Percentiles rank a stretch among this genome's conserved stretches.
Conservation (phyloP, 1,140 invertebrate genomes). For the Argopecten irradians region DNA sequence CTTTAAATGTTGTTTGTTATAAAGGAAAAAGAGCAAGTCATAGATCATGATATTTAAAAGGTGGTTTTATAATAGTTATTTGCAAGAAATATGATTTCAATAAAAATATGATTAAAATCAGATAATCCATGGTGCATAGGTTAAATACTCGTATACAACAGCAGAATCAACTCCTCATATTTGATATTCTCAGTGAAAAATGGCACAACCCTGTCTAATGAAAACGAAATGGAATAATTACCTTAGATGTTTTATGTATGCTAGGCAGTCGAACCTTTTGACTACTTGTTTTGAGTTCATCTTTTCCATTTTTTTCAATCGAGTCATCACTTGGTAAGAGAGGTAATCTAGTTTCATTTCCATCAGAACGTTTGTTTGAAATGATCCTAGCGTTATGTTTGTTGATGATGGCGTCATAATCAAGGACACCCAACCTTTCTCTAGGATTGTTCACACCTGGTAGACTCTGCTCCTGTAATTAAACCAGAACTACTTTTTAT, state of each 20-base stretch:
- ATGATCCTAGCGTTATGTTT: constrained; percentile 51
- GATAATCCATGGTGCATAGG: too few relatives aligned
- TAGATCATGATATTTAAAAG: too few relatives aligned
- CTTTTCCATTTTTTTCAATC: neutral
- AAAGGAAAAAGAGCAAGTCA: too few relatives aligned
- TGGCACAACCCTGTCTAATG: too few relatives aligned
- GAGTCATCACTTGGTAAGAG: constrained; percentile 33
- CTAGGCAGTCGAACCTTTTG: constrained; percentile 28
- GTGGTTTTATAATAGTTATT: too few relatives aligned
- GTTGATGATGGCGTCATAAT: constrained; percentile 61
- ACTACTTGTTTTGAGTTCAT: constrained; percentile 29
- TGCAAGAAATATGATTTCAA: too few relatives aligned
- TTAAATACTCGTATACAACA: too few relatives aligned
- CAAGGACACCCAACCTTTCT: constrained; percentile 58
- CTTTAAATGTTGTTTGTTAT: too few relatives aligned
- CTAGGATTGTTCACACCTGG: constrained; percentile 56
- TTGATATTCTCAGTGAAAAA: too few relatives aligned
- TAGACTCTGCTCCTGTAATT: constrained; percentile 56
- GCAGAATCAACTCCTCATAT: too few relatives aligned
- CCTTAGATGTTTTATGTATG: constrained; percentile 45
- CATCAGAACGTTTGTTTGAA: constrained; percentile 27
- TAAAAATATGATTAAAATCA: too few relatives aligned
- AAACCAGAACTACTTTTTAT: neutral
- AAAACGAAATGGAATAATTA: too few relatives aligned
- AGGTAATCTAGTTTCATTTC: neutral